Base-by-base conservation (phyloP, 2,113 vertebrate genomes). In the Numida meleagris region DNA sequence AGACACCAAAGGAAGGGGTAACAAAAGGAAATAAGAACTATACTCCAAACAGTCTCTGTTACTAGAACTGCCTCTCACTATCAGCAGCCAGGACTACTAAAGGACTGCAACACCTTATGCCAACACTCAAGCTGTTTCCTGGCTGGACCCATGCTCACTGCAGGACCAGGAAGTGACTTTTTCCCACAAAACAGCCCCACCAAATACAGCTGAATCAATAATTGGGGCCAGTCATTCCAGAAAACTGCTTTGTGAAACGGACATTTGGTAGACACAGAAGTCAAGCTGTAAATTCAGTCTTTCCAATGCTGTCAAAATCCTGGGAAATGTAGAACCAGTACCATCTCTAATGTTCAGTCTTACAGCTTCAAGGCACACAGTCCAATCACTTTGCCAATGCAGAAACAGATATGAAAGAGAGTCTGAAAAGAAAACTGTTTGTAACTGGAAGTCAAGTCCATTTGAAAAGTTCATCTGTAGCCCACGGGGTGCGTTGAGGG, bases 141-240 rank as follows among this genome's bases (percentile, higher is more conserved):
- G 51, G 45, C 45, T 79, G 62, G 33, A 45, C 42, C 29, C 34
- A n/a, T 68, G 83, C 3, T 6, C 12, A 23, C 55, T 58, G 34
- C 63, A 77, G 20, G 18, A 86, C 27, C 3, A 67, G 25, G 31
- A 77, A 67, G 4, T 7, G 7, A 14, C 42, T 21, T 73, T 43
- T 78, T 76, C 31, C 19, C 3, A 3, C 58, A 46, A 40, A 82
- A 59, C 27, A 94, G 36, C 8, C 71, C 51, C 68, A 65, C 4
- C 18, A 71, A 89, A 43, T 5, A 79, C 53, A 86, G 36, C 27
- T 61, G 20, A 71, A 91, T 20, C 21, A 71, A 74, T 36, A 90
- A 36, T 24, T 6, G 3, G 27, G 13, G 14, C 0, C 0, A 20
- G 55, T 7, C 61, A 45, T 15, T 91, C 61, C n/a, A 34, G 50